Evolutionary conservation across 1,140 invertebrate genomes (phyloP).

Genomic region (Drosophila melanogaster): Release_6_plus_ISO1_MT NT_033779.5:274501-275000

Average conservation of each 20-base stretch:
- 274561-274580: background rate
- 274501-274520: background rate
- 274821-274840: conserved; percentile 69
- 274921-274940: conserved; percentile 8
- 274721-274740: conserved; percentile 7
- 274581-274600: background rate
- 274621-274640: background rate
- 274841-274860: conserved; percentile 69
- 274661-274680: background rate
- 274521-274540: background rate
- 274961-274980: conserved; percentile 67
- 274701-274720: background rate
- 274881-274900: conserved; percentile 34
- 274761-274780: conserved; percentile 80
- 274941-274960: conserved; percentile 57
- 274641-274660: background rate
- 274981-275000: conserved; percentile 70
- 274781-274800: conserved; percentile 75
- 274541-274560: background rate
- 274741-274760: conserved; percentile 68
- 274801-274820: conserved; percentile 72
- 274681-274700: too few species aligned
- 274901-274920: conserved; percentile 22
- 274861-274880: conserved; percentile 1
- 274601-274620: background rate